Evolutionary conservation across 2,888 invertebrate genomes (phyloP).

Genomic region (Apamea anceps): DNA sequence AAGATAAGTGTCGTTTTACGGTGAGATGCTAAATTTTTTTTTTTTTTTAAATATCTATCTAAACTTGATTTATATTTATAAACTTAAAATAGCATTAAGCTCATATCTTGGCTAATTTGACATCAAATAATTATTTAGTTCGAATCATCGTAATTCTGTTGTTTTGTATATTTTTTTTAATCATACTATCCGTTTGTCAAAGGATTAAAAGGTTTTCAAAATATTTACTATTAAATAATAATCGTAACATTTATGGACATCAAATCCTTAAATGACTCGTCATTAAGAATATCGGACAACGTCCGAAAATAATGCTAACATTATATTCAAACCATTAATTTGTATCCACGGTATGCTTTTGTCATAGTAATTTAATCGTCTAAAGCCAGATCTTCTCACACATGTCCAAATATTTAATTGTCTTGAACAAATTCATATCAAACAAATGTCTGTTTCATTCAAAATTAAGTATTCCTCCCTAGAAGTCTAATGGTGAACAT

Average conservation of each 20-base stretch:
- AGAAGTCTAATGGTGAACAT: accelerated
- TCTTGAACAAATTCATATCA: not conserved
- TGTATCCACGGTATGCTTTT: not conserved
- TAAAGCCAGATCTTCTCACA: not conserved
- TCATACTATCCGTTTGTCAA: not conserved
- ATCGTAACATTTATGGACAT: not conserved
- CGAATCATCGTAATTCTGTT: not conserved
- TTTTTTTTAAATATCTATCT: not conserved
- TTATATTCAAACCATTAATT: not conserved
- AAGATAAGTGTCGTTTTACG: no score
- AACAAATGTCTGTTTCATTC: not conserved
- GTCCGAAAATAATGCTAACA: not conserved
- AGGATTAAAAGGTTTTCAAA: not conserved
- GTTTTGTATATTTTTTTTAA: not conserved
- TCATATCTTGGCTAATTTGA: not conserved
- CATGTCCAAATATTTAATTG: not conserved
- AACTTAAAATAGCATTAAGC: no score
- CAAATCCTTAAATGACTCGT: not conserved
- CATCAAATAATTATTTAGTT: not conserved
- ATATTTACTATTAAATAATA: no score
- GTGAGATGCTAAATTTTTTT: no score
- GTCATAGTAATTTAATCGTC: not conserved
- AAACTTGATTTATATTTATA: not conserved
- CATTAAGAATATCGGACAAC: not conserved
- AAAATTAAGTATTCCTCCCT: not conserved